Evolutionary conservation across 2,113 vertebrate genomes (phyloP).

Genomic region (Todiramphus saurophagus): DNA sequence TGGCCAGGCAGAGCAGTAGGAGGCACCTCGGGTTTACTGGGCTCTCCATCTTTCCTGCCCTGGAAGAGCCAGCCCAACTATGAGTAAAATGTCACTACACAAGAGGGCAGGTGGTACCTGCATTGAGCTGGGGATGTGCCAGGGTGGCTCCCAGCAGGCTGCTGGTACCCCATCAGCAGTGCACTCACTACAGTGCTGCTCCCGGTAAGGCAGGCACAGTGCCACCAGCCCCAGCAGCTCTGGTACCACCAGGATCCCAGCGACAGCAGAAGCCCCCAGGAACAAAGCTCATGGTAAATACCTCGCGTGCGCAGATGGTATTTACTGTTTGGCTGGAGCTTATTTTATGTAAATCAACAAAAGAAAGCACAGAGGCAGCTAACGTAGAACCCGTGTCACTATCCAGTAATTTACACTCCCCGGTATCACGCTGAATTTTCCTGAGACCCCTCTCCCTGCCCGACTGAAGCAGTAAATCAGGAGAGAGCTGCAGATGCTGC

Average conservation of each 20-base stretch:
- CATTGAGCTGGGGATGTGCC: not conserved
- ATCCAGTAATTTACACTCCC: not conserved
- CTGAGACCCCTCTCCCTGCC: not conserved
- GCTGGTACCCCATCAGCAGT: accelerated
- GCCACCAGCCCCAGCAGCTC: not conserved
- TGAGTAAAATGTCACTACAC: conserved; percentile 70
- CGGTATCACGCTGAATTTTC: not conserved
- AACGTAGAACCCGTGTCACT: not conserved
- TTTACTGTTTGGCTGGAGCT: conserved; percentile 21
- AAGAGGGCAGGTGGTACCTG: conserved; percentile 67
- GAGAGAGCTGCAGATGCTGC: not conserved
- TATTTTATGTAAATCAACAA: conserved; percentile 5
- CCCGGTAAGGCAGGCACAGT: not conserved
- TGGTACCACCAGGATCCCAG: not conserved
- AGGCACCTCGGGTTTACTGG: accelerated
- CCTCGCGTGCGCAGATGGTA: not conserved
- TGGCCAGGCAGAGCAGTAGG: accelerated
- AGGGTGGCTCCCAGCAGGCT: not conserved
- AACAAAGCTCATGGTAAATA: not conserved
- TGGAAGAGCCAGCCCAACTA: accelerated
- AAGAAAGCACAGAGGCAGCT: not conserved
- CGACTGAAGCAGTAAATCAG: not conserved
- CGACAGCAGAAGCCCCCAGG: not conserved
- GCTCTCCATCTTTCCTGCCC: not conserved
- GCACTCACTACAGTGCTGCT: not conserved